Percentiles rank a stretch among this genome's conserved stretches.
These are phyloP conservation scores for Lissonota sp. DNA, from an alignment of 2,888 invertebrate genomes.

Conservation along the genomic window DNA sequence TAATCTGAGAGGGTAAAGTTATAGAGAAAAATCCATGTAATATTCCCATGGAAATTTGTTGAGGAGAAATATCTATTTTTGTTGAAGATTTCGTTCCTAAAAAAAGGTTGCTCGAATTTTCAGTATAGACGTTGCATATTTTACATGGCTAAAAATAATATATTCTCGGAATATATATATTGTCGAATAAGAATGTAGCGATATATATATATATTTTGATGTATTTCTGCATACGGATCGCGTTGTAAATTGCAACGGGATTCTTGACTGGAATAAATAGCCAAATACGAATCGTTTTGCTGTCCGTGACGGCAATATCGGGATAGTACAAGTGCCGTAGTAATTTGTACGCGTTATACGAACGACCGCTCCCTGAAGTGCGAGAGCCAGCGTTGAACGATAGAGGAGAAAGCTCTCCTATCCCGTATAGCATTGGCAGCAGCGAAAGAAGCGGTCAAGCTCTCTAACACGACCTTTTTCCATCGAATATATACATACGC, in stretches of 20 bases:
- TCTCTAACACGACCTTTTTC: conserved; percentile 51
- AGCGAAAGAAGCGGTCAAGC: conserved; percentile 64
- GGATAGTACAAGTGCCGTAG: conserved; percentile 77
- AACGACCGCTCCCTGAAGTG: conserved; percentile 75
- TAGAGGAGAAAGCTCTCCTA: conserved; percentile 10
- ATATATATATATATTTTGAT: background rate
- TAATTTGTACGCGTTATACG: conserved; percentile 81
- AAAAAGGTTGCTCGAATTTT: too few species aligned
- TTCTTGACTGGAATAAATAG: conserved; percentile 33
- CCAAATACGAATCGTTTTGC: conserved; percentile 68
- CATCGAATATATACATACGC: conserved; percentile 18
- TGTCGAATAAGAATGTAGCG: background rate
- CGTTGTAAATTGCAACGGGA: conserved; percentile 36
- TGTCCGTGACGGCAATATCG: conserved; percentile 68
- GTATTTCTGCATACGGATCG: background rate
- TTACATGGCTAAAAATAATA: background rate
- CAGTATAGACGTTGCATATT: background rate
- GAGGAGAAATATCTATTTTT: too few species aligned
- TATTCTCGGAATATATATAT: background rate
- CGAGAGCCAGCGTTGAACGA: conserved; percentile 54
- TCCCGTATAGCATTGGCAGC: conserved; percentile 48
- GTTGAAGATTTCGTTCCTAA: too few species aligned
- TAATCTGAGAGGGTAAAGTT: too few species aligned
- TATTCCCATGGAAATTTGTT: too few species aligned
- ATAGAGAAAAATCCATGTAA: too few species aligned